Base-by-base conservation (phyloP, 2,888 invertebrate genomes). In the Apocheima hispidaria region DNA sequence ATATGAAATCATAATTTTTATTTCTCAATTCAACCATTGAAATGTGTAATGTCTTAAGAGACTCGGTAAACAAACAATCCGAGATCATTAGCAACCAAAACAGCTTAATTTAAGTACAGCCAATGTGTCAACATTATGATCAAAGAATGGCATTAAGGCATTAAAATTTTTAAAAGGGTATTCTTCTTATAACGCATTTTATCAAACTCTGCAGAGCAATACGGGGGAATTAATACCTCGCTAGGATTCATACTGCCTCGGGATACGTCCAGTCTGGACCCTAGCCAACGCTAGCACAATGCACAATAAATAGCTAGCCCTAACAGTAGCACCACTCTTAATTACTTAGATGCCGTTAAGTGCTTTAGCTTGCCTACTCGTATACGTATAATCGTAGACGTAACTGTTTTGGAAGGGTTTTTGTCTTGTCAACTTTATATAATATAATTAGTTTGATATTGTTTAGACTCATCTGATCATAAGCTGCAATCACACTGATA, bases 261-360 rank as follows among this genome's bases (percentile, higher is more conserved):
- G 77, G 72, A 72, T 74, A 74, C 81, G 81, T 82, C 80, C 79
- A 79, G 78, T 84, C 79, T 88, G 91, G 91, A 87, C 41, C 67
- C 66, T 44, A 50, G 86, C 91, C 91, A 91, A 83, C 75, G 77
- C 82, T 84, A 83, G 81, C 83, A 87, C 89, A 87, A 87, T 86
- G 84, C 83, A 82, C 87, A 85, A 87, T 88, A 88, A 90, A 89
- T 89, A 88, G 86, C 81, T 86, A 87, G 79, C 79, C 86, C 81
- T 86, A 87, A 78, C 79, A 81, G 79, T 74, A 79, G 79, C 79
- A 83, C 79, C 82, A 84, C 82, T 84, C 87, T 88, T 90, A 90
- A 90, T 90, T 90, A 90, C 87, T 87, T 83, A 82, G 84, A 81
- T 84, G 76, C 79, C 77, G 83, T 86, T 87, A 86, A 83, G 77